These are phyloP conservation scores for Tretioscincus oriximinensis DNA, from an alignment of 2,113 vertebrate species.

Conservation along the genomic window DNA sequence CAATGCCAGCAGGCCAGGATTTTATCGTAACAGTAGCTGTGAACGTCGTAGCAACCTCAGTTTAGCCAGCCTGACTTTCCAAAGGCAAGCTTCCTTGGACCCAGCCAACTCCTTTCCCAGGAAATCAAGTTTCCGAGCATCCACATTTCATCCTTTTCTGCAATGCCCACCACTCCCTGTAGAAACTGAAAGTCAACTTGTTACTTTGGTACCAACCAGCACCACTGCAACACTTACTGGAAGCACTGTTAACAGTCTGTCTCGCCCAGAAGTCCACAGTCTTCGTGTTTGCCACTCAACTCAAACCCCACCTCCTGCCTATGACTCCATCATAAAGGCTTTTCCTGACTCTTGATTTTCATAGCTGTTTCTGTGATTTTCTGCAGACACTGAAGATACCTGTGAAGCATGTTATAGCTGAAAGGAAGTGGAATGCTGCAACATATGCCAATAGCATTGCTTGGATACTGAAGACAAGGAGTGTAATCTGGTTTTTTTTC, in stretches of 20 bases:
- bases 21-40: constrained; percentile 87
- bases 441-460: accelerated
- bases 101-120: constrained; percentile 84
- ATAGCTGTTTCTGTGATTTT: neutral
- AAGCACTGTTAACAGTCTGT: constrained; percentile 62
- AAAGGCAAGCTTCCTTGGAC: constrained; percentile 86
- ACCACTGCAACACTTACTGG: constrained; percentile 65
- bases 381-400: neutral
- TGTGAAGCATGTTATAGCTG: neutral
- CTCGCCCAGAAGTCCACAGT: constrained; percentile 81
- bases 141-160: constrained; percentile 94
- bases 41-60: constrained; percentile 95
- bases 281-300: constrained; percentile 77
- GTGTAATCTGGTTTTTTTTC: neutral
- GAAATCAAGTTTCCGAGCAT: constrained; percentile 90
- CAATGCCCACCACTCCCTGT: constrained; percentile 87
- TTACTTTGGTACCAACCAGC: constrained; percentile 79
- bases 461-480: neutral
- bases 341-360: constrained; percentile 85
- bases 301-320: constrained; percentile 88
- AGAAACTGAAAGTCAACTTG: constrained; percentile 85
- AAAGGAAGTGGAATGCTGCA: neutral
- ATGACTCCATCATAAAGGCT: constrained; percentile 93
- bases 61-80: constrained; percentile 90
- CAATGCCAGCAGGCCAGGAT: constrained; percentile 74